Conservation (phyloP, 2,113 vertebrate species). For the Ranitomeya variabilis region DNA sequence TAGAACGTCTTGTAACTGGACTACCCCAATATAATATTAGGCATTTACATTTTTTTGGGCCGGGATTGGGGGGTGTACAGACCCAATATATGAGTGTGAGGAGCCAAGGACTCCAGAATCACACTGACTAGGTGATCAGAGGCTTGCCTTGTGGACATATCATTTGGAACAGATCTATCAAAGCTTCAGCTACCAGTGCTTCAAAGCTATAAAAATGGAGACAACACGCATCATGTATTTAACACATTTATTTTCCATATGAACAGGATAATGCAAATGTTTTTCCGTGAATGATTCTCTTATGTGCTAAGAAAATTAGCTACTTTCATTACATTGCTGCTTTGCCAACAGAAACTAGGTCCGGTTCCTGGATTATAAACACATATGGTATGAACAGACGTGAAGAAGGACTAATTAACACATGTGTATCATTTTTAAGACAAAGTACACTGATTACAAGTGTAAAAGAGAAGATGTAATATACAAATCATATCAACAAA, state of each 20-base stretch:
- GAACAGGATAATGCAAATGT: not conserved
- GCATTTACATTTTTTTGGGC: not conserved
- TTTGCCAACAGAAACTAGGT: not conserved
- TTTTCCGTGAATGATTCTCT: not conserved
- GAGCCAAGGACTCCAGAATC: not conserved
- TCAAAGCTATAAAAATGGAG: not conserved
- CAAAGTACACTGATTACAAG: constrained; percentile 16
- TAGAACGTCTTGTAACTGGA: too few species aligned
- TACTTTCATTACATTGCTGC: not conserved
- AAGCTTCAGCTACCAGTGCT: not conserved
- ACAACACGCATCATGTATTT: not conserved
- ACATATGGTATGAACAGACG: not conserved
- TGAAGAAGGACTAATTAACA: not conserved
- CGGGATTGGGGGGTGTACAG: not conserved
- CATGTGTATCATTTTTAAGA: not conserved
- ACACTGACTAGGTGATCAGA: too few species aligned
- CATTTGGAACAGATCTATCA: too few species aligned
- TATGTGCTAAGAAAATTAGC: not conserved
- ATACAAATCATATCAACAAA: not conserved
- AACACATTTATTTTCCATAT: not conserved
- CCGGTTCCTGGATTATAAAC: not conserved
- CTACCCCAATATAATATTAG: too few species aligned
- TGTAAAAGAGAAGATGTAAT: not conserved
- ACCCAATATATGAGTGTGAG: not conserved
- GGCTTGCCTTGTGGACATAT: not conserved